These are phyloP conservation scores for Acrobasis consociella DNA, from an alignment of 2,888 invertebrate species.

Conservation along the genomic window DNA sequence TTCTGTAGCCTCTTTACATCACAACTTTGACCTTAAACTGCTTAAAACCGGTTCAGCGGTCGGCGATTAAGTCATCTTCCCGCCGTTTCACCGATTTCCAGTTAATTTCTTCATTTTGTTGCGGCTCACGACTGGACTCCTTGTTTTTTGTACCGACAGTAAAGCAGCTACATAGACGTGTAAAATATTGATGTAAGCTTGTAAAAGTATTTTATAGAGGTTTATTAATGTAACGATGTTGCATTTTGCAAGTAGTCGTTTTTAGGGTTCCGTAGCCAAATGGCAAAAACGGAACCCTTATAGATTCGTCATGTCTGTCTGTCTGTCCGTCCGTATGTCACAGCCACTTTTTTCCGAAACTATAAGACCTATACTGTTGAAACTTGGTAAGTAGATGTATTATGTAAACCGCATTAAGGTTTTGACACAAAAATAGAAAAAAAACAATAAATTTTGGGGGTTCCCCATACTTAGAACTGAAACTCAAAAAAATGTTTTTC, in stretches of 20 bases:
- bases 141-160: constrained; percentile 35
- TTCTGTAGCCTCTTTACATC: not conserved
- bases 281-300: no score
- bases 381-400: no score
- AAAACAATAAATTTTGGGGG: no score
- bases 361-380: no score
- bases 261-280: no score
- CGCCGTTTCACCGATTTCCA: constrained; percentile 71
- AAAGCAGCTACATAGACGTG: constrained; percentile 17
- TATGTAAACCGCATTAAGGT: no score
- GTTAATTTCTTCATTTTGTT: constrained; percentile 78
- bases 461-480: no score
- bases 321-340: no score
- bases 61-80: constrained; percentile 72
- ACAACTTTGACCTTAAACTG: constrained; percentile 46
- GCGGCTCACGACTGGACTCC: constrained; percentile 48
- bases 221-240: not conserved
- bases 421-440: no score
- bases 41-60: constrained; percentile 60
- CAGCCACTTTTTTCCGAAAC: no score
- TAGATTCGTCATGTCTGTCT: no score
- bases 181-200: constrained; percentile 2
- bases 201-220: not conserved
- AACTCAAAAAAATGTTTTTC: no score
- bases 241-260: not conserved